Conservation (phyloP, 2,888 invertebrate genomes). For the Cephalotes varians region DNA sequence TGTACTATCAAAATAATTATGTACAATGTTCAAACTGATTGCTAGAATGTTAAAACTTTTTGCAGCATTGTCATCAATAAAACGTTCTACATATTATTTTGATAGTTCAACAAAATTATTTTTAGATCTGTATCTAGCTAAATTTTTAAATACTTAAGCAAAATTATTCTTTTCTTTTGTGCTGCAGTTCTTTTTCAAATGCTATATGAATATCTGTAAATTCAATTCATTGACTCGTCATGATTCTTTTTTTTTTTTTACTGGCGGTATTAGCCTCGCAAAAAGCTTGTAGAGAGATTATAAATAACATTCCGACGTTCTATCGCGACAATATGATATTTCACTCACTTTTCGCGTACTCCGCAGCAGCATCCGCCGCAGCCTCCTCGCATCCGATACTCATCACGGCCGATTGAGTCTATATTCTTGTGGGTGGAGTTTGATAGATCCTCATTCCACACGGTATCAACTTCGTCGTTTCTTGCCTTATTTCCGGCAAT, state of each 20-base stretch:
- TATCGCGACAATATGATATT: background rate
- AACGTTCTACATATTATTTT: too few relatives aligned
- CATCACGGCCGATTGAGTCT: slow-evolving; percentile 56
- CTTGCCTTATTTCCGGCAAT: background rate
- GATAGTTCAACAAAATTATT: too few relatives aligned
- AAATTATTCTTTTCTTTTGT: too few relatives aligned
- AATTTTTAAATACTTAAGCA: too few relatives aligned
- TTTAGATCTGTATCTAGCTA: too few relatives aligned
- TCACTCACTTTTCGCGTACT: slow-evolving; percentile 38
- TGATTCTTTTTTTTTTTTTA: background rate
- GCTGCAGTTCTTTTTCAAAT: background rate
- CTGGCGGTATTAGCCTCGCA: background rate
- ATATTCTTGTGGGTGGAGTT: background rate
- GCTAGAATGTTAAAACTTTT: too few relatives aligned
- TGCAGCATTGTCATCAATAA: too few relatives aligned
- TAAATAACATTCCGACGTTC: background rate
- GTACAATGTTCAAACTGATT: too few relatives aligned
- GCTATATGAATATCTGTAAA: background rate
- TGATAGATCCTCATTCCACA: slow-evolving; percentile 11
- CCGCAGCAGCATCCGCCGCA: slow-evolving; percentile 70
- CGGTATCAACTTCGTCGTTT: slow-evolving; percentile 17
- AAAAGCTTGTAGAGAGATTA: background rate
- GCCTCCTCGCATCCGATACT: slow-evolving; percentile 78
- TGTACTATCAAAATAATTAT: too few relatives aligned
- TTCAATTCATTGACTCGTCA: background rate